These are phyloP conservation scores for Palaemon carinicauda DNA, from an alignment of 1,140 invertebrate species.

Conservation along the genomic window DNA sequence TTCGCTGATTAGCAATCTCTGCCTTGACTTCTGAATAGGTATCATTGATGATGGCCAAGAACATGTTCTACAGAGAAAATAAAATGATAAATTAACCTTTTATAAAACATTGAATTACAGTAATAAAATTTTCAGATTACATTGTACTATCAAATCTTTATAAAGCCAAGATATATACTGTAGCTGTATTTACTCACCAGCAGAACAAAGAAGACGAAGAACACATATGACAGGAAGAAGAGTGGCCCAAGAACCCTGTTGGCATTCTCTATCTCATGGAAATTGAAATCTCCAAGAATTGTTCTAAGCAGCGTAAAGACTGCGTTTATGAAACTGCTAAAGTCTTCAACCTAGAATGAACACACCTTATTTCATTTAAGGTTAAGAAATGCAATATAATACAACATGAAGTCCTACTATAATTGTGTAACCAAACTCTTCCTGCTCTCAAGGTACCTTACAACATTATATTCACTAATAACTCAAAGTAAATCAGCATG, in stretches of 20 bases:
- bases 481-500: too few species aligned
- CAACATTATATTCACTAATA: too few species aligned
- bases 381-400: background rate
- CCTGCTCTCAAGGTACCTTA: too few species aligned
- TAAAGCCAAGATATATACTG: background rate
- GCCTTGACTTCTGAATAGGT: slow-evolving; percentile 77
- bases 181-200: slow-evolving; percentile 68
- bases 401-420: too few species aligned
- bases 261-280: slow-evolving; percentile 75
- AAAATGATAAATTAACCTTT: background rate
- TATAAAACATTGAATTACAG: too few species aligned
- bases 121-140: too few species aligned
- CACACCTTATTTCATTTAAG: background rate
- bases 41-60: slow-evolving; percentile 85
- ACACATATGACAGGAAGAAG: slow-evolving; percentile 80
- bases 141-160: too few species aligned
- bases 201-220: slow-evolving; percentile 83
- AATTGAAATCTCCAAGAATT: slow-evolving; percentile 84
- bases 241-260: slow-evolving; percentile 80
- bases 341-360: slow-evolving; percentile 68
- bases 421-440: too few species aligned
- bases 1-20: slow-evolving; percentile 73
- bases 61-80: slow-evolving; percentile 75
- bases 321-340: slow-evolving; percentile 71
- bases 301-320: slow-evolving; percentile 79